Percentiles rank a stretch among this genome's conserved stretches.
phyloP scores from a whole-genome alignment of 2,888 invertebrate species.

The Agrenia bidenticulata region DNA sequence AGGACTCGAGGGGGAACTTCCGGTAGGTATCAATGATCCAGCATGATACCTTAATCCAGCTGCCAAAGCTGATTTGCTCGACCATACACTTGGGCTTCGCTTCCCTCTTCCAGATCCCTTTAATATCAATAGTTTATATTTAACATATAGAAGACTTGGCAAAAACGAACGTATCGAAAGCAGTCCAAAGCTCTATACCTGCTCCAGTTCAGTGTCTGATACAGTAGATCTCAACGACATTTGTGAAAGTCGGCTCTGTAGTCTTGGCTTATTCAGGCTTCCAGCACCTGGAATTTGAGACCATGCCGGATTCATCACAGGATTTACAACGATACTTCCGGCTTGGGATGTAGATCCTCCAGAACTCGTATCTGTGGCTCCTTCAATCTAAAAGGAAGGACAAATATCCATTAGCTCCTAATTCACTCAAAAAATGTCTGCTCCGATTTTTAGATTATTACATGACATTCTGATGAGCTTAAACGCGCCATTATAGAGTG shows the following conservation, averaged over 20 bases:
- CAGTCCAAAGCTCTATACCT: slow-evolving; percentile 58
- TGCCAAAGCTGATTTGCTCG: slow-evolving; percentile 84
- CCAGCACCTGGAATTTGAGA: slow-evolving; percentile 69
- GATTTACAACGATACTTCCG: slow-evolving; percentile 69
- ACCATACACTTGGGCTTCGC: slow-evolving; percentile 86
- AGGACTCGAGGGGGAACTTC: slow-evolving; percentile 82
- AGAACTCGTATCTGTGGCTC: too few species aligned
- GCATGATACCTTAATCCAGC: slow-evolving; percentile 84
- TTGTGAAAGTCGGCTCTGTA: slow-evolving; percentile 50
- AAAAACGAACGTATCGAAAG: too few species aligned
- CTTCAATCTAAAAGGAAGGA: slow-evolving; percentile 44
- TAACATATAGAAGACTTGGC: too few species aligned
- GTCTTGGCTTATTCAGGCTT: slow-evolving; percentile 43
- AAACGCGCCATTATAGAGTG: slow-evolving; percentile 81
- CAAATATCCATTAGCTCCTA: too few species aligned
- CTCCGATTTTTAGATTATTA: slow-evolving; percentile 62
- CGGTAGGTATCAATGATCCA: slow-evolving; percentile 77
- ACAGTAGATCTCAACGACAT: slow-evolving; percentile 79
- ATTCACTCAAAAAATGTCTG: too few species aligned
- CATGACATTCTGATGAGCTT: slow-evolving; percentile 87
- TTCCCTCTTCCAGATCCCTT: slow-evolving; percentile 72
- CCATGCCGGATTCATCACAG: slow-evolving; percentile 76
- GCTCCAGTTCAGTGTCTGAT: slow-evolving; percentile 90
- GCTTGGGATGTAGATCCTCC: slow-evolving; percentile 20
- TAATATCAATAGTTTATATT: slow-evolving; percentile 21